Base-by-base conservation (phyloP, 1,140 invertebrate species). In the Eriocheir sinensis region DNA sequence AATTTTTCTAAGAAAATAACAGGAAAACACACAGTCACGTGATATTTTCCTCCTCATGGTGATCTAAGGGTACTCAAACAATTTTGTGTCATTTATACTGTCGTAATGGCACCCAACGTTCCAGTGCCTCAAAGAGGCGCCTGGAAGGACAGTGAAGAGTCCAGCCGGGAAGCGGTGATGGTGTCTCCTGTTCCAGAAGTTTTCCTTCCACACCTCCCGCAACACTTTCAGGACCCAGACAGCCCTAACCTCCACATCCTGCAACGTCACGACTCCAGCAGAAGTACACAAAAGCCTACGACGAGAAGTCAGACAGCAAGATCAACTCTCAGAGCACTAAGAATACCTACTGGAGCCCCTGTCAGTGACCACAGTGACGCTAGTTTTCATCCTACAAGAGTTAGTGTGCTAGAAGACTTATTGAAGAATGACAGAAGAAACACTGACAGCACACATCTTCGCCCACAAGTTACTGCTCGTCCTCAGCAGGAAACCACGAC, bases 171-270 rank as follows among this genome's bases (percentile, higher is more conserved):
- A 21, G 15, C 41, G 8, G 34, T 36, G 9, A 40, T 21, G 3
- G 30, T 85, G 6, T 34, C 53, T 41, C 17, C 34, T 12, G 53
- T 94, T 32, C 93, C 93, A 2, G 89, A 94, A 41, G 79, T 94
- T 1, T 94, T 94, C 89, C 32, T 41, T 34, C 27, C 93, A 3
- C 93, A 94, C 93, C 89, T 94, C 4, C 89, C 79, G 3, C 93
- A 94, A 53, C 89, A 94, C 32, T 91, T 86, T n/a, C 93, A 91
- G 48, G 44, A 86, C 3, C 93, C 89, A 9, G 93, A 94, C 89
- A 94, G 89, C 48, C 93, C 89, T 6, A 94, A 94, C 79, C 72
- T 94, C 3, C 89, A 94, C 89, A 40, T 94, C 17, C 93, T 80
- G 38, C 93, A 94, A 89, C 89, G 15, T 27, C 53, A 41, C 27